These are phyloP conservation scores for Apteryx owenii DNA, from an alignment of 2,113 vertebrate genomes.

Conservation along the genomic window DNA sequence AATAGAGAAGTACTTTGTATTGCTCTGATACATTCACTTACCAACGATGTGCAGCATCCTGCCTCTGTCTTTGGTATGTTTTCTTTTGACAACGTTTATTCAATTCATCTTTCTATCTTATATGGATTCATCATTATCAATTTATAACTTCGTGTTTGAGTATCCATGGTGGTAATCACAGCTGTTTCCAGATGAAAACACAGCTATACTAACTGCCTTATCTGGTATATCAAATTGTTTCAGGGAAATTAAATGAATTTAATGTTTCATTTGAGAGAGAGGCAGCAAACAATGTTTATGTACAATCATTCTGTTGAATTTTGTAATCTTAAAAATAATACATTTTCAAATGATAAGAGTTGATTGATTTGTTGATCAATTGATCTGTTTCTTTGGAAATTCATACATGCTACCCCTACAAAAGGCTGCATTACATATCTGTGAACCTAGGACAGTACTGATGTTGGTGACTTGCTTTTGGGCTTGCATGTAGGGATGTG, in stretches of 20 bases:
- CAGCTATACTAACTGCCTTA: neutral
- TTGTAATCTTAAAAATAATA: neutral
- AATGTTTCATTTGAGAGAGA: neutral
- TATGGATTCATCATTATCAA: neutral
- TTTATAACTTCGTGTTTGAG: neutral
- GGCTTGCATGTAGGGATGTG: neutral
- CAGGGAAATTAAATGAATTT: neutral
- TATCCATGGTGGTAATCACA: constrained; percentile 4
- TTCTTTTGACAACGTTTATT: neutral
- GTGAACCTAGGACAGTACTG: neutral
- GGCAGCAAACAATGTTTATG: neutral
- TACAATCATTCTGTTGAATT: neutral
- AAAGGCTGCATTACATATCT: neutral
- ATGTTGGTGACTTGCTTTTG: neutral
- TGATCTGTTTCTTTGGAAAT: neutral
- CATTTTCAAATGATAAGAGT: neutral
- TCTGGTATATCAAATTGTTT: neutral
- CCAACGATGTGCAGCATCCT: neutral
- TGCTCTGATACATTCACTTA: neutral
- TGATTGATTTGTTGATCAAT: neutral
- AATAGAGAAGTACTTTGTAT: neutral
- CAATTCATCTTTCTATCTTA: neutral
- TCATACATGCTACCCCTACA: neutral
- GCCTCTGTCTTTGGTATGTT: neutral
- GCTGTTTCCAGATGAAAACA: constrained; percentile 6